Evolutionary conservation across 2,797 vertebrate genomes (phyloP), one percentile per base, ranked within the genome.

Genomic region (Acrossocheilus fasciatus): DNA sequence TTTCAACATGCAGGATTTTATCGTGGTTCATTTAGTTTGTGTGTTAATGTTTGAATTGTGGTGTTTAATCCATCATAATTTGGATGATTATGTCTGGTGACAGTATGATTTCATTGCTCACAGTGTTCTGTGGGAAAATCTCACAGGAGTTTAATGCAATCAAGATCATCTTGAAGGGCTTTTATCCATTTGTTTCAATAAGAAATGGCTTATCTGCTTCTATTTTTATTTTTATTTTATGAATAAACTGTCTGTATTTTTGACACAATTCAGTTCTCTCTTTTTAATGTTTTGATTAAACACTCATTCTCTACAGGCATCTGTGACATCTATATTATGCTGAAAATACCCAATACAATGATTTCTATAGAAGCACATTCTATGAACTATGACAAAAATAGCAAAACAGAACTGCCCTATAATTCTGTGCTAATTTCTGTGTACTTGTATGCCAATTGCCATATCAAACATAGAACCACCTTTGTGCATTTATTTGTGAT

Each of bases 201-300:
- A 45, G 62, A 41, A 34, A 64, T 41, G 3, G 30, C 30, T 76
- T 34, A 66, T 84, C 20, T 76, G 57, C n/a, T 84, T 73, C 11
- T 6, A 12, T 2, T 78, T 69, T 30, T 36, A 47, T 4, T 69
- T 54, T 45, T 45, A 20, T 73, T 74, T 74, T 59, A 34, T 52
- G 23, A 78, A 54, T 84, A 84, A 84, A 74, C 30, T 84, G 47
- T 26, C 26, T 18, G 6, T 62, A 43, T 66, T 77, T 5, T 26
- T 54, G 45, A 76, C 43, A 18, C 78, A 80, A 30, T 9, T 36
- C 34, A 0, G 43, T 70, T 10, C 6, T 43, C 41, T 66, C 6
- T 54, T 20, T 41, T 83, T 47, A 6, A 74, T 75, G 14, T 52
- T 4, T 69, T 43, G 0, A 78, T 69, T 36, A 77, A 77, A 39